Evolutionary conservation across 1,140 invertebrate genomes (phyloP).

Genomic region (Papilio polyxenes): DNA sequence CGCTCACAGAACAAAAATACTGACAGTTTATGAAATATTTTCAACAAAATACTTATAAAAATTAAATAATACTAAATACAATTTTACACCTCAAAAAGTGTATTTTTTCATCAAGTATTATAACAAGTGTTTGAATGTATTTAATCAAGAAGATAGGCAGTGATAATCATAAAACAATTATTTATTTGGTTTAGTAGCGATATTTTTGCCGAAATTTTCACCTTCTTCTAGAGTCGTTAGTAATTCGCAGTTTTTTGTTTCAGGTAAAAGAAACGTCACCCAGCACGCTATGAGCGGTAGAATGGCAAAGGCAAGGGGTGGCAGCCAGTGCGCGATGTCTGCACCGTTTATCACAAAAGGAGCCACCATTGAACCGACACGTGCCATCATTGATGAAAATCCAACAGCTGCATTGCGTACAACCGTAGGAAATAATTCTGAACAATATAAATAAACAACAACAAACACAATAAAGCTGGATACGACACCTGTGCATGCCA

Average conservation of each 20-base stretch:
- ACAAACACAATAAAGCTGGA: constrained; percentile 85
- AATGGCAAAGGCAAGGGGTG: constrained; percentile 85
- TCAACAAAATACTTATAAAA: background rate
- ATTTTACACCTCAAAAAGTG: background rate
- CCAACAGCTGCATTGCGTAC: constrained; percentile 85
- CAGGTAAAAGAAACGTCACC: constrained; percentile 86
- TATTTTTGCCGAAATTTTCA: constrained; percentile 85
- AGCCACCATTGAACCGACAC: constrained; percentile 85
- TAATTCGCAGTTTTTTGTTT: constrained; percentile 87
- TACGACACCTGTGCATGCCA: constrained; percentile 85
- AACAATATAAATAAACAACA: constrained; percentile 85
- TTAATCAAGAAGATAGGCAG: background rate
- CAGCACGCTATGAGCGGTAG: constrained; percentile 83
- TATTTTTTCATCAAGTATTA: background rate
- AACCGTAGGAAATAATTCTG: constrained; percentile 86
- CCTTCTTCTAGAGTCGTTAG: constrained; percentile 90
- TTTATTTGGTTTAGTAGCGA: constrained; percentile 28
- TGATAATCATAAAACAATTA: constrained; percentile 21
- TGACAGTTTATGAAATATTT: background rate
- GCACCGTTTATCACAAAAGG: constrained; percentile 83
- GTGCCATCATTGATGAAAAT: constrained; percentile 84
- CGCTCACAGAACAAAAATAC: background rate
- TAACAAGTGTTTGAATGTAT: background rate
- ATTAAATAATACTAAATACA: background rate
- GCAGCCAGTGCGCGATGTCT: constrained; percentile 80